These are phyloP conservation scores for Anser cygnoides DNA, from an alignment of 2,113 vertebrate genomes.

Conservation along the genomic window DNA sequence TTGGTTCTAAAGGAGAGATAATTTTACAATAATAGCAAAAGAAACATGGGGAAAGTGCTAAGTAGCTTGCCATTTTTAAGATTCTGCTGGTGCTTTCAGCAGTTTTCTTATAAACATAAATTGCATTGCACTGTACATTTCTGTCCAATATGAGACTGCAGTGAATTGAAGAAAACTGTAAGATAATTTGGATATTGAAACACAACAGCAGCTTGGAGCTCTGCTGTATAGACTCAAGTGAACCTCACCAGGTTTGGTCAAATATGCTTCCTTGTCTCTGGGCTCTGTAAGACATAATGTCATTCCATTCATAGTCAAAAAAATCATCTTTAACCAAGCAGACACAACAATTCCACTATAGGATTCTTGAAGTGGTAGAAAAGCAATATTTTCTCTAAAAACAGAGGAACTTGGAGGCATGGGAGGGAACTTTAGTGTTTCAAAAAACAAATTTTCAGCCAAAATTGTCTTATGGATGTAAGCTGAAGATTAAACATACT, in stretches of 20 bases:
- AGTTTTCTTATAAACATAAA: background rate
- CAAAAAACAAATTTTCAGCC: background rate
- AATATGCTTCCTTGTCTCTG: background rate
- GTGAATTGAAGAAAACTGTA: background rate
- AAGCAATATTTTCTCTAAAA: background rate
- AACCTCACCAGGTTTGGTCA: background rate
- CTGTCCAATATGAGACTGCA: background rate
- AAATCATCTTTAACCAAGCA: background rate
- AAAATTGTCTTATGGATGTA: background rate
- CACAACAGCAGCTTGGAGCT: background rate
- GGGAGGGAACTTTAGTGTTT: background rate
- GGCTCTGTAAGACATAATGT: background rate
- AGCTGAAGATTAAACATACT: background rate
- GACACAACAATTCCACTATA: background rate
- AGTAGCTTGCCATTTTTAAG: background rate
- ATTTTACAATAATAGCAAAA: background rate
- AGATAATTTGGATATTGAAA: background rate
- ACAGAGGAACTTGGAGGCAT: background rate
- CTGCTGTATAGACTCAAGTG: background rate
- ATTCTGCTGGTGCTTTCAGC: background rate
- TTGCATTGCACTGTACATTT: background rate
- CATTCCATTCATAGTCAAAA: background rate
- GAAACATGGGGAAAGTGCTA: background rate
- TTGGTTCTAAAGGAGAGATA: background rate
- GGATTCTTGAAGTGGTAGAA: background rate